Conservation (phyloP, 2,888 invertebrate genomes). For the Alviniconcha strummeri region DNA sequence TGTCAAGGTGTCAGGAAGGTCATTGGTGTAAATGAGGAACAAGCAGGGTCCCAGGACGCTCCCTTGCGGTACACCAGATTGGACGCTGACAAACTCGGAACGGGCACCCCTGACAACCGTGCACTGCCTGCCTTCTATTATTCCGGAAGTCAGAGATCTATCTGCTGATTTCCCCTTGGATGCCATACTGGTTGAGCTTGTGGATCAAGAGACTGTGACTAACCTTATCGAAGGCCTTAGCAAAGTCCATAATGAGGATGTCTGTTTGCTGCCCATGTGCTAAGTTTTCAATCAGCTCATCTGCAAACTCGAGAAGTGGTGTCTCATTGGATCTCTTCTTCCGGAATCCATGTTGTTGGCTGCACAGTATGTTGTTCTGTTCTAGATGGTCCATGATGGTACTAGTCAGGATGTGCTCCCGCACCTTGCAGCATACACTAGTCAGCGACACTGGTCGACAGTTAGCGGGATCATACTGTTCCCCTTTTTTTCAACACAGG, state of each 20-base stretch:
- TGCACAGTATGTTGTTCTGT: slow-evolving; percentile 27
- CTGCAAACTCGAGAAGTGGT: slow-evolving; percentile 23
- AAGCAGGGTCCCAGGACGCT: not conserved
- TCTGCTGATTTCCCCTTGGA: not conserved
- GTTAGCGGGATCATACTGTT: not conserved
- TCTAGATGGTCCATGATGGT: slow-evolving; percentile 34
- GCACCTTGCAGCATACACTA: slow-evolving; percentile 35
- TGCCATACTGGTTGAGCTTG: not conserved
- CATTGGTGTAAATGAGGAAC: slow-evolving; percentile 2
- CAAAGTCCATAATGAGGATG: slow-evolving; percentile 14
- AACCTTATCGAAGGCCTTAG: slow-evolving; percentile 3
- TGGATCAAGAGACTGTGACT: not conserved
- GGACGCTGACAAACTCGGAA: not conserved
- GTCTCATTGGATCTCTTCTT: slow-evolving; percentile 32
- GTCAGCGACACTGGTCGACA: slow-evolving; percentile 43
- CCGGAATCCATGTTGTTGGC: slow-evolving; percentile 36
- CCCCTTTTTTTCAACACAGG: not conserved
- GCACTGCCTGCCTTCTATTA: not conserved
- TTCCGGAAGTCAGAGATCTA: not conserved
- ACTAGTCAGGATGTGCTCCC: slow-evolving; percentile 43
- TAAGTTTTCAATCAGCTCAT: not conserved
- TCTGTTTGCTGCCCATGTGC: not conserved
- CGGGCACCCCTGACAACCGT: not conserved
- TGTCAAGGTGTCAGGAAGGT: not conserved
- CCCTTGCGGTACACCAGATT: not conserved